Evolutionary conservation across 1,140 invertebrate species (phyloP), one percentile per base, ranked within the genome.

Genomic region (Oreohelix idahoensis): DNA sequence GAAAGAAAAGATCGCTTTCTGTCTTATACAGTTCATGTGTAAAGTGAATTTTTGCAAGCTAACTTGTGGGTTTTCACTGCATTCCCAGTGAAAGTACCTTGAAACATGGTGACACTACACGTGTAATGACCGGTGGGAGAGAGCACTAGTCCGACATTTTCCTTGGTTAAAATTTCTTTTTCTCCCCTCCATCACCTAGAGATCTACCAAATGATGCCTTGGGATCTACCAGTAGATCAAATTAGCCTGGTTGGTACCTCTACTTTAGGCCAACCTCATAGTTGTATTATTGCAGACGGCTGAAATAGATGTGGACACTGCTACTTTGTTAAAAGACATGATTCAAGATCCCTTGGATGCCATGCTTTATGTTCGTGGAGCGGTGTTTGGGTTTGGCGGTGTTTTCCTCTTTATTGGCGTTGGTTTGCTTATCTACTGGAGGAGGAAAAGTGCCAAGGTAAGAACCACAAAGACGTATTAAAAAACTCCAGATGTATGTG

Each of bases 291-390:
- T 58, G 20, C 11, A 77, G 75, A 26, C 53, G 1, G 42, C 75
- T 42, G 49, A 29, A 35, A 77, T 77, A 51, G 75, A 77, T 53
- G 2, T 2, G 20, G 75, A 53, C 13, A 77, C 42, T 29, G 49
- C 49, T 0, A 1, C 29, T 32, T 26, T 32, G 36, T 77, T 77
- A 2, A 77, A 36, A 36, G 39, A 29, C 11, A 20, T 49, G 26
- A 77, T 77, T 23, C 75, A 77, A 36, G 42, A 77, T 77, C 42
- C 32, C 13, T 51, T 77, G 23, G 75, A 77, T 51, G 49, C 75
- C 10, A 4, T 77, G 49, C 42, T 32, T 20, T 51, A 29, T 53
- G 32, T 77, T 11, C 29, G 45, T 38, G n/a, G 29, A 53, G n/a
- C 32, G 32, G 20, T 77, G n/a, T 32, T 53, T 77, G 39, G 15